A percentile compares a stretch with the other conserved stretches of the same genome.
phyloP scores from a whole-genome alignment of 2,797 vertebrate species.

The Champsocephalus gunnari region DNA sequence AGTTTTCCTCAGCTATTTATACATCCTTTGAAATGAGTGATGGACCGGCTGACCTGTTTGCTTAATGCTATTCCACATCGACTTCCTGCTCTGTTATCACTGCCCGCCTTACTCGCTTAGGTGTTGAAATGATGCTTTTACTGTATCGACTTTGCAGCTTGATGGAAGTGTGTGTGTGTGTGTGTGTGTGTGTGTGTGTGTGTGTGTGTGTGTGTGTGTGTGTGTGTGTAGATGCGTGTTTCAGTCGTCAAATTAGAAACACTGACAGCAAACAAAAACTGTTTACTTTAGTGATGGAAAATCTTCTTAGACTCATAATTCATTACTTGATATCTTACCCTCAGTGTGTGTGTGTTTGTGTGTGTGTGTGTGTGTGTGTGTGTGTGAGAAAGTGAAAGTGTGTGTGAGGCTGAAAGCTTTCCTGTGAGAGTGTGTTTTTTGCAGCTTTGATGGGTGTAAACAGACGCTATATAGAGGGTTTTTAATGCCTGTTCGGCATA shows the following conservation, averaged over 20 bases:
- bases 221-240: conserved; percentile 16
- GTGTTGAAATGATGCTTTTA: conserved; percentile 28
- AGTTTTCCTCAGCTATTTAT: neutral
- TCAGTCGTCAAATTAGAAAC: conserved; percentile 27
- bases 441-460: conserved; percentile 37
- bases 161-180: conserved; percentile 25
- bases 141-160: conserved; percentile 15
- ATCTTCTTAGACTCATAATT: conserved; percentile 32
- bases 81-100: conserved; percentile 16
- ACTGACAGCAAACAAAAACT: conserved; percentile 19
- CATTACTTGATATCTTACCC: conserved; percentile 34
- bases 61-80: neutral
- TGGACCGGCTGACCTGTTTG: conserved; percentile 1
- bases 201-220: conserved; percentile 22
- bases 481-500: conserved; percentile 6
- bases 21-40: neutral
- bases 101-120: conserved; percentile 6
- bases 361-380: conserved; percentile 21
- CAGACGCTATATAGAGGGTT: conserved; percentile 12
- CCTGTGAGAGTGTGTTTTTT: conserved; percentile 1
- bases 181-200: conserved; percentile 20
- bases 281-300: conserved; percentile 38
- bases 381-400: conserved; percentile 5
- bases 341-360: neutral
- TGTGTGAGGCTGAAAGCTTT: neutral